These are phyloP conservation scores for Psittacula derbiana DNA, from an alignment of 2,797 vertebrate species.

Conservation along the genomic window DNA sequence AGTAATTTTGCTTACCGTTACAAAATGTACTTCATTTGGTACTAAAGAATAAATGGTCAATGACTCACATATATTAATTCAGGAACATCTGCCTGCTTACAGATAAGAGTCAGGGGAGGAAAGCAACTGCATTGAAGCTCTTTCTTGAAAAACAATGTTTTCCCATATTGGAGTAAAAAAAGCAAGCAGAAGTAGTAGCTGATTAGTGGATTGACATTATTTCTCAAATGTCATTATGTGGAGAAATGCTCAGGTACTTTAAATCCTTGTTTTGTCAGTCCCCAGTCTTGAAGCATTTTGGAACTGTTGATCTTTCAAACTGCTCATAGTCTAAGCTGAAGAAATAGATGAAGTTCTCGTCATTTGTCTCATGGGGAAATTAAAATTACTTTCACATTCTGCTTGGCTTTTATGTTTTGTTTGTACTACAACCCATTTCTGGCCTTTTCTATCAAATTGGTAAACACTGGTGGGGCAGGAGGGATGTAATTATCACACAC, in stretches of 20 bases:
- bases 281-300: neutral
- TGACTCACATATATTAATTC: conserved; percentile 61
- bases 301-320: neutral
- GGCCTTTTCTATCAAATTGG: neutral
- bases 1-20: conserved; percentile 35
- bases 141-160: conserved; percentile 1
- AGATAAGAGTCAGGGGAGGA: conserved; percentile 63
- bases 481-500: neutral
- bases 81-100: conserved; percentile 62
- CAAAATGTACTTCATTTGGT: conserved; percentile 50
- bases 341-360: neutral
- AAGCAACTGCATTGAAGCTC: neutral
- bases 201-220: conserved; percentile 41
- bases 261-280: neutral
- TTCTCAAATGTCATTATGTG: conserved; percentile 38
- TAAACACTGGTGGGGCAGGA: neutral
- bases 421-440: neutral
- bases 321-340: conserved; percentile 20
- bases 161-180: neutral
- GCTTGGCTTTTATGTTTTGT: neutral
- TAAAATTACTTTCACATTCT: neutral
- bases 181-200: neutral
- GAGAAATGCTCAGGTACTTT: conserved; percentile 10
- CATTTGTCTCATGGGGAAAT: conserved; percentile 1
- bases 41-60: conserved; percentile 53